A percentile compares a stretch with the other conserved stretches of the same genome.
Evolutionary conservation across 2,113 vertebrate genomes (phyloP).

Genomic region (Macheiramphus alcinus): DNA sequence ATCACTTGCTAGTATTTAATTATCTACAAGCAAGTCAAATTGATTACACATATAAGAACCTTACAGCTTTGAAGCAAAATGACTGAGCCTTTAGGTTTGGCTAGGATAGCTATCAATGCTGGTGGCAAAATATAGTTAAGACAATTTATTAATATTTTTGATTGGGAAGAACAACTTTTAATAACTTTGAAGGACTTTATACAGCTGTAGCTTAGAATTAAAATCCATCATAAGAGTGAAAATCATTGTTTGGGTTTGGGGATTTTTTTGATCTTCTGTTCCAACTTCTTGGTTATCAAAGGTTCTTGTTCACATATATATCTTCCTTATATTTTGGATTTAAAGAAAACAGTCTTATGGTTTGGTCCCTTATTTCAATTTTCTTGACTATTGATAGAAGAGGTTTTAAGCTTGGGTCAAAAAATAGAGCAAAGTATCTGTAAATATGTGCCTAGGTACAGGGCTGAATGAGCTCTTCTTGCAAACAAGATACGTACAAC

Average conservation of each 20-base stretch:
- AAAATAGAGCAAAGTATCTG: not conserved
- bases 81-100: not conserved
- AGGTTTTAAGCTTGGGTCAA: not conserved
- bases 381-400: not conserved
- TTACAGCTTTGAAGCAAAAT: conserved; percentile 31
- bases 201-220: not conserved
- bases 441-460: not conserved
- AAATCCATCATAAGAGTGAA: not conserved
- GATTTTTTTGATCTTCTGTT: not conserved
- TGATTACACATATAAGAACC: conserved; percentile 12
- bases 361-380: not conserved
- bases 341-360: not conserved
- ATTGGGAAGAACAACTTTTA: not conserved
- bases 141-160: not conserved
- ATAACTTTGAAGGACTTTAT: not conserved
- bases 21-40: conserved; percentile 40
- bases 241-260: not conserved
- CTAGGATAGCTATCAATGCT: conserved; percentile 19
- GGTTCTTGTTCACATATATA: not conserved
- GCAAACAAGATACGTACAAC: not conserved
- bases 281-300: not conserved
- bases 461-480: not conserved
- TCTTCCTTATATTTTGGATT: not conserved
- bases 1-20: not conserved
- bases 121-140: conserved; percentile 35